These are phyloP conservation scores for Eleutherodactylus coqui DNA, from an alignment of 2,797 vertebrate species.

Conservation along the genomic window DNA sequence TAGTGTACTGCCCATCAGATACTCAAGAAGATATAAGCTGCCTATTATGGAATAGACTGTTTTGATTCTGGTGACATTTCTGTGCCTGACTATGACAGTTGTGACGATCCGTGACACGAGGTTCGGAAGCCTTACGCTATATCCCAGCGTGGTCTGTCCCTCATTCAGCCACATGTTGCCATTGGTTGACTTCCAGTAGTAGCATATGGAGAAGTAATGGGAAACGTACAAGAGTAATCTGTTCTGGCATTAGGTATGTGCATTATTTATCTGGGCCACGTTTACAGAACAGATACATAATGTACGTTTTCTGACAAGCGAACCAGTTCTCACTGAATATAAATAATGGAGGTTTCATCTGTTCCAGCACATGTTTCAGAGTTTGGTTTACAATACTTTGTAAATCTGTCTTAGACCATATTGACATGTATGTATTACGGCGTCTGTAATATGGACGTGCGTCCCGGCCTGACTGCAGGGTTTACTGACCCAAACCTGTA, in stretches of 20 bases:
- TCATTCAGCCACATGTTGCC: slow-evolving; percentile 2
- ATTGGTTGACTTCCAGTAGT: slow-evolving; percentile 28
- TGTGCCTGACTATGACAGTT: neutral
- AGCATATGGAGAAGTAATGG: slow-evolving; percentile 36
- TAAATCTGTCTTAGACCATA: neutral
- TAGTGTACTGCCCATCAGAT: no score
- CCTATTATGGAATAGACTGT: no score
- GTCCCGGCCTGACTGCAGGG: no score
- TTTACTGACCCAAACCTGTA: no score
- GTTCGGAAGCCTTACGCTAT: neutral
- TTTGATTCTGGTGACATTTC: no score
- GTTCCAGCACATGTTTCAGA: slow-evolving; percentile 8
- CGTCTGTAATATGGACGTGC: no score
- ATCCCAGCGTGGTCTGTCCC: neutral
- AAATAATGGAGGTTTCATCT: slow-evolving; percentile 31
- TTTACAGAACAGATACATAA: slow-evolving; percentile 24
- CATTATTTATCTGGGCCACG: slow-evolving; percentile 18
- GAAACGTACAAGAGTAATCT: slow-evolving; percentile 19
- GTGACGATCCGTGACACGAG: neutral
- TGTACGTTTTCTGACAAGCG: slow-evolving; percentile 3
- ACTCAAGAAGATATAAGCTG: neutral
- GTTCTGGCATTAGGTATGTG: slow-evolving; percentile 13
- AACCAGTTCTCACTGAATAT: slow-evolving; percentile 8
- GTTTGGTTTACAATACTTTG: neutral
- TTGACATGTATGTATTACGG: no score